Evolutionary conservation across 2,888 invertebrate species (phyloP).

Genomic region (Acronicta aceris): DNA sequence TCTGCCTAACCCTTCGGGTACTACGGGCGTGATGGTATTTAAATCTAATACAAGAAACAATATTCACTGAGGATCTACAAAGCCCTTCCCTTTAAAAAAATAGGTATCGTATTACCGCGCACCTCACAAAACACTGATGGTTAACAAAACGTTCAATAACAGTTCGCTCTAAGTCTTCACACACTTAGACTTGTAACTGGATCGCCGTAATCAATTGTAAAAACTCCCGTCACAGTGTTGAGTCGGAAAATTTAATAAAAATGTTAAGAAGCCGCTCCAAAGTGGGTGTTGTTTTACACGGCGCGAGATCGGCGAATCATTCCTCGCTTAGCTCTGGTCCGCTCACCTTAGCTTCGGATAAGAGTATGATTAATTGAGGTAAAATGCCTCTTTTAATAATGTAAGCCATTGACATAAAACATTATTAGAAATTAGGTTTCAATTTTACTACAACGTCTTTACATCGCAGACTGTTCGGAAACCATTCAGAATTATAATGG

Average conservation of each 20-base stretch:
- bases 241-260: conserved; percentile 68
- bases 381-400: too few relatives aligned
- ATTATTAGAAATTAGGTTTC: too few relatives aligned
- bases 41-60: background rate
- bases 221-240: conserved; percentile 52
- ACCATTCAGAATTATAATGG: too few relatives aligned
- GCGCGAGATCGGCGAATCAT: background rate
- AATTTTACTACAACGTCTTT: too few relatives aligned
- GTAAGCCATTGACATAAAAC: too few relatives aligned
- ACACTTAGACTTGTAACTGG: conserved; percentile 33
- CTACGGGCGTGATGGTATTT: too few relatives aligned
- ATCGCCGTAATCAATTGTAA: conserved; percentile 58
- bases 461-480: too few relatives aligned
- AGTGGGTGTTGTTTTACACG: conserved; percentile 61
- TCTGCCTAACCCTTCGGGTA: too few relatives aligned
- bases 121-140: background rate
- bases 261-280: conserved; percentile 59
- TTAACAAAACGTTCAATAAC: conserved; percentile 2
- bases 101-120: conserved; percentile 1
- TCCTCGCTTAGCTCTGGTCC: conserved; percentile 7
- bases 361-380: background rate
- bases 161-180: background rate
- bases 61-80: background rate
- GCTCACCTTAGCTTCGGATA: conserved; percentile 3
- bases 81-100: background rate